Conservation (phyloP, 37 sponge, comb jelly and placozoan species). For the Tethya wilhelma region DNA sequence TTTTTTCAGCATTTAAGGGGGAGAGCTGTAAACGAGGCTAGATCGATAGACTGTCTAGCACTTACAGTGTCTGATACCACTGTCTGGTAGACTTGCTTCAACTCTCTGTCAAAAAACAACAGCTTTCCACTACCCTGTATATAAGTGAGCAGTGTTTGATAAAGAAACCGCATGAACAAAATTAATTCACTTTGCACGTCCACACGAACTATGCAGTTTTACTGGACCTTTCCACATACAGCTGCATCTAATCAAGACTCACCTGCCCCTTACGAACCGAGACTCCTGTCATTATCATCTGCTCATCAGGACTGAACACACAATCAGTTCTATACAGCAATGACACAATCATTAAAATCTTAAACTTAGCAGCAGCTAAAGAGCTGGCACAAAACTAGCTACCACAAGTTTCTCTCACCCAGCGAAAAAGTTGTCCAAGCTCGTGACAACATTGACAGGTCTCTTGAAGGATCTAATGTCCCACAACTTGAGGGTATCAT, state of each 20-base stretch:
- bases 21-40: too few relatives aligned
- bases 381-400: neutral
- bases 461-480: slow-evolving; percentile 81
- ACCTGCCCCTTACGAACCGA: slow-evolving; percentile 76
- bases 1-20: too few relatives aligned
- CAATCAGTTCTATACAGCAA: slow-evolving; percentile 86
- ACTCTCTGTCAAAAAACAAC: slow-evolving; percentile 74
- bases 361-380: neutral
- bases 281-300: slow-evolving; percentile 79
- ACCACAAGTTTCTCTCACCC: slow-evolving; percentile 48
- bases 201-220: too few relatives aligned
- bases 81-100: slow-evolving; percentile 60
- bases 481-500: slow-evolving; percentile 93
- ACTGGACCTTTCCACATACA: neutral
- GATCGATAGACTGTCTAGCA: neutral
- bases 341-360: neutral
- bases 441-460: slow-evolving; percentile 72
- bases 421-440: slow-evolving; percentile 64
- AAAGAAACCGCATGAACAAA: neutral
- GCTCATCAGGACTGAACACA: slow-evolving; percentile 94
- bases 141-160: neutral
- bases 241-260: neutral
- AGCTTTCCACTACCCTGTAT: slow-evolving; percentile 67
- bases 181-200: too few relatives aligned
- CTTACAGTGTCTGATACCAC: slow-evolving; percentile 69